These are phyloP conservation scores for Serripes groenlandicus DNA, from an alignment of 2,888 invertebrate genomes.

Conservation along the genomic window DNA sequence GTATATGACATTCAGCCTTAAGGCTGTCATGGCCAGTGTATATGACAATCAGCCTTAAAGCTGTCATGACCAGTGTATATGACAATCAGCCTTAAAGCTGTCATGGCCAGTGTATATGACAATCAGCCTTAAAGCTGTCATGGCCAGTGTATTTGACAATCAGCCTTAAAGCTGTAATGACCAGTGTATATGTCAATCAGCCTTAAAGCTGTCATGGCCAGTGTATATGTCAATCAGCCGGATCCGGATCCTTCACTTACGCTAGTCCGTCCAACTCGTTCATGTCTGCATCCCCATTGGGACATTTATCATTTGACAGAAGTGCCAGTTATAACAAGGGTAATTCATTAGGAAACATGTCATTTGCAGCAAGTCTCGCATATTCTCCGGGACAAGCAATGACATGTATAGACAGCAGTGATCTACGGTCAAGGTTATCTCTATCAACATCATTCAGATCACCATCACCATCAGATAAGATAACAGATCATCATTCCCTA, in stretches of 20 bases:
- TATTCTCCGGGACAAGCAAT: constrained; percentile 54
- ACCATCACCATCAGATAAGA: constrained; percentile 72
- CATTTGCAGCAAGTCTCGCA: constrained; percentile 53
- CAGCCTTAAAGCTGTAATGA: too few relatives aligned
- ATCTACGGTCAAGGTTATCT: constrained; percentile 69
- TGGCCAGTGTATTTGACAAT: too few relatives aligned
- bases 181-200: too few relatives aligned
- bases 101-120: too few relatives aligned
- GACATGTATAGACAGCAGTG: constrained; percentile 68
- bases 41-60: too few relatives aligned
- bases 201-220: too few relatives aligned
- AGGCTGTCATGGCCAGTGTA: too few relatives aligned
- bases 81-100: too few relatives aligned
- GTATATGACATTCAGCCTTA: too few relatives aligned
- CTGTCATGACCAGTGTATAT: too few relatives aligned
- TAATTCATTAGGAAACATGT: constrained; percentile 44
- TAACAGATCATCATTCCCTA: constrained; percentile 78
- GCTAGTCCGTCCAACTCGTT: constrained; percentile 59
- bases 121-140: too few relatives aligned
- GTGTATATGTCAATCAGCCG: too few relatives aligned
- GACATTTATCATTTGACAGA: constrained; percentile 66
- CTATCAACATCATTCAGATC: constrained; percentile 68
- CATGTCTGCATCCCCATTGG: constrained; percentile 51
- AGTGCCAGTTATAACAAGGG: constrained; percentile 43
- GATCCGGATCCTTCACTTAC: constrained; percentile 57